Conservation (phyloP, 1,140 invertebrate species). For the Drosophila sulfurigaster region DNA sequence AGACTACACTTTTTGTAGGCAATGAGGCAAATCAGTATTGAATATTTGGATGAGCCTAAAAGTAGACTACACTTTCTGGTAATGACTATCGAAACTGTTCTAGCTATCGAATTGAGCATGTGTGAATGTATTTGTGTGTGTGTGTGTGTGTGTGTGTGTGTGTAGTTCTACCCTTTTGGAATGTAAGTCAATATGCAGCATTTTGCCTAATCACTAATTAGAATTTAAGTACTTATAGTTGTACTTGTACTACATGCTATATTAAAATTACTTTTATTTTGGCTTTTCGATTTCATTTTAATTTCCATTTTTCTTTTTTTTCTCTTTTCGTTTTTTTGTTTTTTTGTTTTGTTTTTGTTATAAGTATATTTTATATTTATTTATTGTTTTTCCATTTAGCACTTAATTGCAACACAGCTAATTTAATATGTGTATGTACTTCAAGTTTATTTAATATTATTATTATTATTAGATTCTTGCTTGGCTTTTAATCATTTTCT, state of each 20-base stretch:
- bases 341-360: too few relatives aligned
- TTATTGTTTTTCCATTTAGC: conserved; percentile 42
- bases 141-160: conserved; percentile 2
- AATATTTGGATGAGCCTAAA: too few relatives aligned
- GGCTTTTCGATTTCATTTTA: conserved; percentile 6
- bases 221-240: conserved; percentile 29
- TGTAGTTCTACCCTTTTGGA: conserved; percentile 17
- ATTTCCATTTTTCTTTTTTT: not conserved
- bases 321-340: too few relatives aligned
- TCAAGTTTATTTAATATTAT: conserved; percentile 7
- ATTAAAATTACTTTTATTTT: conserved; percentile 37
- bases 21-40: not conserved
- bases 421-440: conserved; percentile 42
- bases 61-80: not conserved
- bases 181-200: conserved; percentile 22
- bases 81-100: conserved; percentile 7
- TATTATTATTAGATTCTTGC: conserved; percentile 2
- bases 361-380: conserved; percentile 36
- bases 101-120: not conserved
- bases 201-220: conserved; percentile 30
- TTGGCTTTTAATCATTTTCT: conserved; percentile 7
- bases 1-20: not conserved
- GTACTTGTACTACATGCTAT: conserved; percentile 20
- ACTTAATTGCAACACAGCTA: conserved; percentile 47
- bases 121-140: conserved; percentile 3